Evolutionary conservation across 2,888 invertebrate genomes (phyloP).

Genomic region (Epirrhoe tristata): DNA sequence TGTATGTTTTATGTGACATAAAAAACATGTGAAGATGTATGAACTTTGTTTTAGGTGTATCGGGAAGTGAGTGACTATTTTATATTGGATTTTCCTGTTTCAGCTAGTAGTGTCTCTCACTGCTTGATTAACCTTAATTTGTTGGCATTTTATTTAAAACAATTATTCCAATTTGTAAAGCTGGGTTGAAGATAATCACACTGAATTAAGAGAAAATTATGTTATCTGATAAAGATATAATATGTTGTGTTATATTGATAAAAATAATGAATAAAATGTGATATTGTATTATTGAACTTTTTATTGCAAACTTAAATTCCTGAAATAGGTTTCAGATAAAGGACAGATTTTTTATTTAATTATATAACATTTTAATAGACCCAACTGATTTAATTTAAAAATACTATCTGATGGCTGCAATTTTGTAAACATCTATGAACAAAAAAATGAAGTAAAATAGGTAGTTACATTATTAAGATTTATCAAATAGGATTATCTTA

Average conservation of each 20-base stretch:
- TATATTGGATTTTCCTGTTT: not conserved
- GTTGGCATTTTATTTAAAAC: slow-evolving; percentile 80
- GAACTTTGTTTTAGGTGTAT: slow-evolving; percentile 28
- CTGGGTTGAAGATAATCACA: slow-evolving; percentile 67
- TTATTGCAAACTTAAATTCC: slow-evolving; percentile 15
- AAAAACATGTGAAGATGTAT: slow-evolving; percentile 25
- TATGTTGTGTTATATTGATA: slow-evolving; percentile 79
- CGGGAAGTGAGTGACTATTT: slow-evolving; percentile 35
- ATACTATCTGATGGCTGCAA: not conserved
- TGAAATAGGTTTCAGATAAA: not conserved
- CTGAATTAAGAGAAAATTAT: slow-evolving; percentile 65
- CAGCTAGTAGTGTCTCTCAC: slow-evolving; percentile 37
- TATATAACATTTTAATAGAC: not conserved
- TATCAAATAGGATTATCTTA: not conserved
- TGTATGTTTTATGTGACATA: slow-evolving; percentile 50
- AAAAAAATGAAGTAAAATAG: not conserved
- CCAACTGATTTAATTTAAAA: not conserved
- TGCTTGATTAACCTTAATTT: slow-evolving; percentile 63
- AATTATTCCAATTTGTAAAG: slow-evolving; percentile 74
- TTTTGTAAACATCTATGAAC: not conserved
- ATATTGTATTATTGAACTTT: slow-evolving; percentile 62
- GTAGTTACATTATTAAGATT: not conserved
- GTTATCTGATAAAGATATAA: slow-evolving; percentile 74
- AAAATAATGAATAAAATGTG: slow-evolving; percentile 81
- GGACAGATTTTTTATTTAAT: not conserved